Evolutionary conservation across 2,797 vertebrate genomes (phyloP), one percentile per base, ranked within the genome.

Genomic region (Pseudochirops corinnae): DNA sequence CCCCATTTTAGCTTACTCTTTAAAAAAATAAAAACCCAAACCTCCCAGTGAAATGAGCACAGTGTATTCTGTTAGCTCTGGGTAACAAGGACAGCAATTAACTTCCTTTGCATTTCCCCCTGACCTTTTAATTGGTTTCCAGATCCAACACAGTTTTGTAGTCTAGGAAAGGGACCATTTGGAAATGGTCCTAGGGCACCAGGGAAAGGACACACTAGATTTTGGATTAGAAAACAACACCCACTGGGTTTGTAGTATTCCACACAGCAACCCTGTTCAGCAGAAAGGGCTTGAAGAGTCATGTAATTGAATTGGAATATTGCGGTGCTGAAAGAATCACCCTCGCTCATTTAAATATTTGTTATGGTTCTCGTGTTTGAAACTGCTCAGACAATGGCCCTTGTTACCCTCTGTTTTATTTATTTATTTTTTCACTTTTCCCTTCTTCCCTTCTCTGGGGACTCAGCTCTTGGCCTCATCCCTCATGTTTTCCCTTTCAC

Each of bases 401-500:
- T 98, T 91, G 96, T 97, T 97, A 94, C 94, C 95, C 95, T 97
- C 91, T 29, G 91, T 82, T 97, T 96, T 97, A 97, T 98, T 97
- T 97, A 96, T 97, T 56, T 97, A 96, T 98, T 97, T 97, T 95
- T 94, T 92, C 82, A 53, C 95, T 96, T 95, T 98, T 98, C 94
- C 87, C 93, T 98, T 97, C 96, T 98, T 92, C 93, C 56, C 26
- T 74, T 98, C 98, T 96, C 97, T 3, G 94, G 98, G 97, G 98
- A 97, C 93, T 96, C 39, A 97, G 97, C 91, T 96, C 74, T 96
- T 94, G 67, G 67, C 96, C 98, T 98, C 98, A 97, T 98, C 98
- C 98, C 98, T 98, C 97, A 98, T 98, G 99, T 98, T 98, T 99
- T 98, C 97, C 98, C 98, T 97, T 98, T 97, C 96, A 98, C 98